A percentile compares a stretch with the other conserved stretches of the same genome.
These are phyloP conservation scores for Melanchra persicariae DNA, from an alignment of 2,888 invertebrate species.

Conservation along the genomic window DNA sequence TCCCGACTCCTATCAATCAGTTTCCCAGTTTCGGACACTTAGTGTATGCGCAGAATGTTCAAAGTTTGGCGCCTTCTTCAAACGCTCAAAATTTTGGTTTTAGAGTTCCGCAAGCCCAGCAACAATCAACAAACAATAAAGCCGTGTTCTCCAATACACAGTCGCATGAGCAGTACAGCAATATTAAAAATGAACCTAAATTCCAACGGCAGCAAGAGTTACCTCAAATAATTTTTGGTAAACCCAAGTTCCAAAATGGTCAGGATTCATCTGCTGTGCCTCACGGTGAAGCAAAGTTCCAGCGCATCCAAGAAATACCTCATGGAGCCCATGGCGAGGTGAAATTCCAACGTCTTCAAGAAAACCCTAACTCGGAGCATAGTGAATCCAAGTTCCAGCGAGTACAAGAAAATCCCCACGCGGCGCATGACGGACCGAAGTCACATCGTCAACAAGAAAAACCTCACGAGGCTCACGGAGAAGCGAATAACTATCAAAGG, in stretches of 20 bases:
- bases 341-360: slow-evolving; percentile 71
- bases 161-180: slow-evolving; percentile 68
- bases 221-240: slow-evolving; percentile 52
- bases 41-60: slow-evolving; percentile 75
- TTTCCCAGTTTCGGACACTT: slow-evolving; percentile 73
- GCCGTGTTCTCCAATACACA: slow-evolving; percentile 74
- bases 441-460: slow-evolving; percentile 45
- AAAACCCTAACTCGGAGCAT: slow-evolving; percentile 54
- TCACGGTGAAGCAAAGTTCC: slow-evolving; percentile 45
- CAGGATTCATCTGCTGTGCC: slow-evolving; percentile 59
- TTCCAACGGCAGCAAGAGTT: slow-evolving; percentile 56
- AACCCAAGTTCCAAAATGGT: slow-evolving; percentile 68
- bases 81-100: slow-evolving; percentile 41
- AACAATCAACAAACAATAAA: slow-evolving; percentile 77
- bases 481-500: slow-evolving; percentile 56
- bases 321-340: slow-evolving; percentile 45
- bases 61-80: slow-evolving; percentile 69
- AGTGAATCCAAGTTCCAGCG: slow-evolving; percentile 45
- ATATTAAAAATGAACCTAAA: slow-evolving; percentile 68
- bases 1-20: slow-evolving; percentile 69
- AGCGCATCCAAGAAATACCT: slow-evolving; percentile 51
- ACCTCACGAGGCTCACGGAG: slow-evolving; percentile 26
- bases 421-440: slow-evolving; percentile 17
- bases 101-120: slow-evolving; percentile 67
- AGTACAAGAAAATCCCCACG: slow-evolving; percentile 44